Evolutionary conservation across 2,113 vertebrate species (phyloP).

Genomic region (Naja naja): DNA sequence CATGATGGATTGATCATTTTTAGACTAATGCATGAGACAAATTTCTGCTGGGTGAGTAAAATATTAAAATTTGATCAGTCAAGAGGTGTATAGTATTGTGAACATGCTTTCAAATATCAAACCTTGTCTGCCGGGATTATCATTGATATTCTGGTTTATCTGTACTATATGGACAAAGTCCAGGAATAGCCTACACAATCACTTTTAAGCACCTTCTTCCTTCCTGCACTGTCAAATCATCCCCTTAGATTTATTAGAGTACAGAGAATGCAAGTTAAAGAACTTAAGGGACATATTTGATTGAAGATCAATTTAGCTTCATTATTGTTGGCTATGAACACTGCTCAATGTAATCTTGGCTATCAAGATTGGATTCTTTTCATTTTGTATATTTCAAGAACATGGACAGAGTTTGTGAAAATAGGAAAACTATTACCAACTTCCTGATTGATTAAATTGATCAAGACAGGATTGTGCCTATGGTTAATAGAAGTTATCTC

Average conservation of each 20-base stretch:
- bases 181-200: neutral
- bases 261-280: neutral
- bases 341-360: neutral
- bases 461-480: neutral
- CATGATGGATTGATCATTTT: neutral
- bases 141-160: neutral
- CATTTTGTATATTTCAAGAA: neutral
- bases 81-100: neutral
- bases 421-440: neutral
- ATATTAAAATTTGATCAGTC: neutral
- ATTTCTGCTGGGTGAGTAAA: neutral
- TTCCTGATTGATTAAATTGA: neutral
- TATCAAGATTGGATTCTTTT: neutral
- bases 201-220: neutral
- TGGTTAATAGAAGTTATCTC: neutral
- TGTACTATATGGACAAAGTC: neutral
- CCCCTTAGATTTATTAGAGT: neutral
- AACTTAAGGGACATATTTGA: neutral
- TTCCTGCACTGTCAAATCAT: neutral
- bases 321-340: neutral
- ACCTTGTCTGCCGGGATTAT: neutral
- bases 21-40: neutral
- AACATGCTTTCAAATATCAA: neutral
- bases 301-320: neutral
- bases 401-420: neutral